Conservation (phyloP, 2,113 vertebrate genomes). For the Corydoras sp. region DNA sequence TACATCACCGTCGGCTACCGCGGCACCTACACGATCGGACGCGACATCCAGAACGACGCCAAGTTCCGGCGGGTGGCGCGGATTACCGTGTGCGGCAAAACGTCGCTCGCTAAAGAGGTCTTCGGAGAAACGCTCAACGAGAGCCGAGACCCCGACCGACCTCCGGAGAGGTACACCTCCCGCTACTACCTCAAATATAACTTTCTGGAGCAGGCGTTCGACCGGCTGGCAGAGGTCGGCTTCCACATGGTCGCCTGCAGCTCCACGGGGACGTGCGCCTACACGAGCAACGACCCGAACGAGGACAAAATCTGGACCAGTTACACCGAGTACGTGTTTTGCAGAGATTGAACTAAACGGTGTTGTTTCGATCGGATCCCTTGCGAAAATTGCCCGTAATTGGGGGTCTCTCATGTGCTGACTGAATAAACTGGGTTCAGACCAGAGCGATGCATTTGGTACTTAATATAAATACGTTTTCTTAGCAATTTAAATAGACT, state of each 20-base stretch:
- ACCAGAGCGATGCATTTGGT: too few species aligned
- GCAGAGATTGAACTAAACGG: slow-evolving; percentile 63
- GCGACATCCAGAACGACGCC: slow-evolving; percentile 89
- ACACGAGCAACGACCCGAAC: slow-evolving; percentile 78
- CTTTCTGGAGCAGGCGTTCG: slow-evolving; percentile 97
- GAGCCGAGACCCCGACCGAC: slow-evolving; percentile 91
- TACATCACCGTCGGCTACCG: slow-evolving; percentile 93
- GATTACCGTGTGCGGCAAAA: slow-evolving; percentile 94
- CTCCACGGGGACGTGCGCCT: slow-evolving; percentile 94
- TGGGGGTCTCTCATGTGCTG: not conserved
- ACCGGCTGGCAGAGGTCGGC: slow-evolving; percentile 83
- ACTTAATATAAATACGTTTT: too few species aligned
- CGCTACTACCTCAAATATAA: slow-evolving; percentile 98
- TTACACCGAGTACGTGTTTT: slow-evolving; percentile 97
- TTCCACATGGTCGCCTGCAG: slow-evolving; percentile 97
- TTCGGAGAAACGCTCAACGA: slow-evolving; percentile 96
- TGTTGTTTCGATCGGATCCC: not conserved
- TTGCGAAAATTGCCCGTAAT: not conserved
- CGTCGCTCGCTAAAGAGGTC: slow-evolving; percentile 89
- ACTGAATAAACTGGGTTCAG: too few species aligned
- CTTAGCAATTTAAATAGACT: too few species aligned
- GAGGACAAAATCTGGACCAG: slow-evolving; percentile 98
- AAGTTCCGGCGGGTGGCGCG: slow-evolving; percentile 91
- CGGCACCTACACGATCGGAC: slow-evolving; percentile 90
- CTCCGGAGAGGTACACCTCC: slow-evolving; percentile 92